phyloP scores from a whole-genome alignment of 2,888 invertebrate species.

The Ariolimax columbianus region DNA sequence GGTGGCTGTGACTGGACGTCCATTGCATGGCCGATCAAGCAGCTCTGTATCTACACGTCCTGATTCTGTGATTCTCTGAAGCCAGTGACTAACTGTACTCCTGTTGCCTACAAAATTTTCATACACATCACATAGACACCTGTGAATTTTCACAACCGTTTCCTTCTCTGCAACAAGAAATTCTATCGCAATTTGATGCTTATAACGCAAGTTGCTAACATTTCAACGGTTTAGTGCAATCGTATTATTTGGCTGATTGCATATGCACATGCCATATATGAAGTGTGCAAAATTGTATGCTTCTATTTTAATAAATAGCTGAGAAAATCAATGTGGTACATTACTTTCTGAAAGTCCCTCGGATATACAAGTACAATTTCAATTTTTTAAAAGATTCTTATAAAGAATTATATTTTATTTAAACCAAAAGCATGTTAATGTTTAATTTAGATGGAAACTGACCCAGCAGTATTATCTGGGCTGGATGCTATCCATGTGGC shows the following conservation, averaged over 20 bases:
- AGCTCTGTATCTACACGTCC: neutral
- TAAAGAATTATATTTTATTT: too few relatives aligned
- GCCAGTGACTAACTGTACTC: neutral
- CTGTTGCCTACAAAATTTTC: slow-evolving; percentile 8
- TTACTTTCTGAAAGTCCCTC: too few relatives aligned
- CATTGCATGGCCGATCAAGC: neutral
- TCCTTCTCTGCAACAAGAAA: slow-evolving; percentile 6
- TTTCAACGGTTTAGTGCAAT: neutral
- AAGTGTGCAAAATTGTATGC: neutral
- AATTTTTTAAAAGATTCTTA: too few relatives aligned
- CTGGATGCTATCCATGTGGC: slow-evolving; percentile 77
- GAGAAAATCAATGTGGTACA: too few relatives aligned
- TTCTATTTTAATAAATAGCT: neutral
- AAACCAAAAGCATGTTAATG: neutral
- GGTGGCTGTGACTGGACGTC: neutral
- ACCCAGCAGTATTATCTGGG: slow-evolving; percentile 62
- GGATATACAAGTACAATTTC: too few relatives aligned
- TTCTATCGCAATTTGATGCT: too few relatives aligned
- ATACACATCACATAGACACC: slow-evolving; percentile 13
- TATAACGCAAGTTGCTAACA: slow-evolving; percentile 15
- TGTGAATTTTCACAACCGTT: slow-evolving; percentile 6
- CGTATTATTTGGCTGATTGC: neutral
- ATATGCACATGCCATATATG: neutral
- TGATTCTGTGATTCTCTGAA: slow-evolving; percentile 9
- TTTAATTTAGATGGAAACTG: slow-evolving; percentile 49